Conservation (phyloP, 1,140 invertebrate genomes). For the Dreissena polymorpha region DNA sequence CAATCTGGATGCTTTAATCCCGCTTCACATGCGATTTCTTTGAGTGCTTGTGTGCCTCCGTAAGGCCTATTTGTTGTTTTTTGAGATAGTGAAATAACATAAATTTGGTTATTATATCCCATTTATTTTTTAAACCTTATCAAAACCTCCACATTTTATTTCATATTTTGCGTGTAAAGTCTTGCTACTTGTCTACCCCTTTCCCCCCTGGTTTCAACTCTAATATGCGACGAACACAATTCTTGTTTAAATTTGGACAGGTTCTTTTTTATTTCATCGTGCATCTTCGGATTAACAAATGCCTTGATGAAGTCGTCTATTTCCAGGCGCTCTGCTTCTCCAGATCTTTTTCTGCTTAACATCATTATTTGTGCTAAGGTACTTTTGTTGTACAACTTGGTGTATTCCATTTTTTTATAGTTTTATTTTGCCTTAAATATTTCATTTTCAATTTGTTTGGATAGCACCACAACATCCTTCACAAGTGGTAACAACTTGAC, state of each 20-base stretch:
- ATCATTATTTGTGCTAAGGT: conserved; percentile 6
- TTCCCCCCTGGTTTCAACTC: background rate
- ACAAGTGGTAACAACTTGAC: conserved; percentile 11
- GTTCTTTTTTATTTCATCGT: too few relatives aligned
- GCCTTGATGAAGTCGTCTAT: conserved; percentile 4
- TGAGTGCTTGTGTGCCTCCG: too few relatives aligned
- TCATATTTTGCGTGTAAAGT: too few relatives aligned
- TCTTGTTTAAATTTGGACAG: too few relatives aligned
- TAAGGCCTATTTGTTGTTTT: too few relatives aligned
- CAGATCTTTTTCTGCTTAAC: conserved; percentile 22
- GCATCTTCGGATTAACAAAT: background rate
- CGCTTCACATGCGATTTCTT: too few relatives aligned
- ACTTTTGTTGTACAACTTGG: background rate
- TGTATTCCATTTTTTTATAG: background rate
- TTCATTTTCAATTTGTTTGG: conserved; percentile 1
- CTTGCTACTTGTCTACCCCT: background rate
- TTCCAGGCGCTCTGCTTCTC: background rate
- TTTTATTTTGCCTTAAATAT: background rate
- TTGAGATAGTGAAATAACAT: too few relatives aligned
- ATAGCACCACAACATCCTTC: conserved; percentile 25
- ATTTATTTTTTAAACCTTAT: too few relatives aligned
- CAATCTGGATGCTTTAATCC: too few relatives aligned
- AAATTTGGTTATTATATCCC: too few relatives aligned
- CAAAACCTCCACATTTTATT: too few relatives aligned
- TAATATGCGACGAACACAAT: too few relatives aligned